Evolutionary conservation across 2,113 vertebrate genomes (phyloP).

Genomic region (Pelodiscus sinensis): DNA sequence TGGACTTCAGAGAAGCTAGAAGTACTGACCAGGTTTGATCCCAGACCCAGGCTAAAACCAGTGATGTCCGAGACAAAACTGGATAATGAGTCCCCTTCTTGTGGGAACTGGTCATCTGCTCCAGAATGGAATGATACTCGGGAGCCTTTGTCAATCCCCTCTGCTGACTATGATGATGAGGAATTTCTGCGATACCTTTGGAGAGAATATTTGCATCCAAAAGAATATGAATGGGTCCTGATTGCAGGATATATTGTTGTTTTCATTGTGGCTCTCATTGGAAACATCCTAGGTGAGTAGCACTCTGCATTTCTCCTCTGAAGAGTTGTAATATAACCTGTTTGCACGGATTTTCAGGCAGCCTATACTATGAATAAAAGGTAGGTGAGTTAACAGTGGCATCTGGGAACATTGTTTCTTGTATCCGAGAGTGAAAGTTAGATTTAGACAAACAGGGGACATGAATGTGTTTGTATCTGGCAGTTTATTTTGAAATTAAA

Average conservation of each 20-base stretch:
- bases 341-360: not conserved
- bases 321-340: not conserved
- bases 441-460: not conserved
- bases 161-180: slow-evolving; percentile 90
- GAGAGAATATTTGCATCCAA: slow-evolving; percentile 94
- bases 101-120: slow-evolving; percentile 81
- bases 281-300: slow-evolving; percentile 94
- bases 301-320: not conserved
- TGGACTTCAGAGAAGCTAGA: slow-evolving; percentile 56
- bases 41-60: slow-evolving; percentile 21
- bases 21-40: slow-evolving; percentile 45
- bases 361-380: not conserved
- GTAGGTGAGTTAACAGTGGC: not conserved
- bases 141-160: slow-evolving; percentile 71
- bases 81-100: slow-evolving; percentile 72
- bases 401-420: not conserved
- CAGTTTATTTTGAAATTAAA: not conserved
- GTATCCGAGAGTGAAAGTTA: not conserved
- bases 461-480: not conserved
- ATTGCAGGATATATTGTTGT: slow-evolving; percentile 95
- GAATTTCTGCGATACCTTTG: slow-evolving; percentile 94
- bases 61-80: slow-evolving; percentile 85
- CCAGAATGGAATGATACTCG: slow-evolving; percentile 80
- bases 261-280: slow-evolving; percentile 92
- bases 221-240: slow-evolving; percentile 96